Conservation (phyloP, 2,888 invertebrate species). For the Gerosis bhagava region DNA sequence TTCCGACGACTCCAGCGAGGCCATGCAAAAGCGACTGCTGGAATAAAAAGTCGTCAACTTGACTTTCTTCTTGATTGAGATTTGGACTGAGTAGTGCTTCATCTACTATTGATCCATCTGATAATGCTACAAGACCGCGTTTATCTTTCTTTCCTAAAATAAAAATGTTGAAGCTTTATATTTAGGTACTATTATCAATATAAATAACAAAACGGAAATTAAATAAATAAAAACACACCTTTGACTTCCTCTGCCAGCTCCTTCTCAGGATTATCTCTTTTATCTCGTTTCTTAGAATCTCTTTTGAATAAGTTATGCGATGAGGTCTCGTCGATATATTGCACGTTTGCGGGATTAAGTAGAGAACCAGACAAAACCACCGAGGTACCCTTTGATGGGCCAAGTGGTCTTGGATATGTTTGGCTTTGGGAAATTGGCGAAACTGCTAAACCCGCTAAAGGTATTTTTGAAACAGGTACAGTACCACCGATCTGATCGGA, state of each 20-base stretch:
- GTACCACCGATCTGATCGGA: slow-evolving; percentile 39
- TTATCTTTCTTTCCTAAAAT: slow-evolving; percentile 81
- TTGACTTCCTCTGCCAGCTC: slow-evolving; percentile 50
- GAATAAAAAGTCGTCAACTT: slow-evolving; percentile 63
- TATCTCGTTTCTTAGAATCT: slow-evolving; percentile 66
- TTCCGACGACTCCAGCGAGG: slow-evolving; percentile 87
- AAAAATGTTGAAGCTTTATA: too few species aligned
- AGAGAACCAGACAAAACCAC: slow-evolving; percentile 67
- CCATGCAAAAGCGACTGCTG: slow-evolving; percentile 83
- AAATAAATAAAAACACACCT: too few species aligned
- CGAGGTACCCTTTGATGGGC: slow-evolving; percentile 57
- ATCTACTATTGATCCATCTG: slow-evolving; percentile 87
- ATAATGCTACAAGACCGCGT: slow-evolving; percentile 84
- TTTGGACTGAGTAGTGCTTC: slow-evolving; percentile 78
- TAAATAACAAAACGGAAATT: too few species aligned
- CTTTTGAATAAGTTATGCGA: slow-evolving; percentile 79
- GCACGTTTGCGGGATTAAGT: slow-evolving; percentile 83
- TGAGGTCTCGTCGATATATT: slow-evolving; percentile 81
- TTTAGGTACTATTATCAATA: too few species aligned
- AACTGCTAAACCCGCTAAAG: slow-evolving; percentile 38
- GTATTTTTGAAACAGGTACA: slow-evolving; percentile 40
- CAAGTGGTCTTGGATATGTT: slow-evolving; percentile 45
- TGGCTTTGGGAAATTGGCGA: slow-evolving; percentile 45
- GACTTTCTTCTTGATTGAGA: slow-evolving; percentile 47
- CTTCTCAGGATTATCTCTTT: slow-evolving; percentile 75